A percentile compares a stretch with the other conserved stretches of the same genome.
Evolutionary conservation across 2,888 invertebrate species (phyloP).

Genomic region (Prosopocoilus inquinatus): DNA sequence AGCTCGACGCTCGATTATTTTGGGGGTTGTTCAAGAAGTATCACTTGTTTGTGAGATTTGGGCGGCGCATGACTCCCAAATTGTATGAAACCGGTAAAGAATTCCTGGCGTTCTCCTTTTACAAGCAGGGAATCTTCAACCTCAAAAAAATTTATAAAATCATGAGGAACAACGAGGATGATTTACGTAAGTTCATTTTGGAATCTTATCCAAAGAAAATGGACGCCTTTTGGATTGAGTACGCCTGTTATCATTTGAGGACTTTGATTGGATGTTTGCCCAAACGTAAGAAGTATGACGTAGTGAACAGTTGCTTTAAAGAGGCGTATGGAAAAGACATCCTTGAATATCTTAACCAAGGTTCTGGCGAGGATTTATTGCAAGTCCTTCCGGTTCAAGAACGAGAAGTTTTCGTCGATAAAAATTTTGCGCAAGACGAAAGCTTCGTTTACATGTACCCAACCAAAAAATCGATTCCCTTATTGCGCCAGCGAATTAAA

Average conservation of each 20-base stretch:
- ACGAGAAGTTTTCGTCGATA: neutral
- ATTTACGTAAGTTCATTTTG: constrained; percentile 10
- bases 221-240: constrained; percentile 1
- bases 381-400: constrained; percentile 1
- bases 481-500: constrained; percentile 9
- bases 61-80: constrained; percentile 17
- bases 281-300: neutral
- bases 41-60: constrained; percentile 5
- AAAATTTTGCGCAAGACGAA: neutral
- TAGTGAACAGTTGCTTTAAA: neutral
- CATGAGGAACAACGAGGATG: constrained; percentile 2
- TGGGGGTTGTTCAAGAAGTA: constrained; percentile 12
- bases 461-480: neutral
- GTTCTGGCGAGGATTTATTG: neutral
- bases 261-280: neutral
- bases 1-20: constrained; percentile 13
- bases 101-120: constrained; percentile 9
- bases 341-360: neutral
- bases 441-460: neutral
- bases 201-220: constrained; percentile 11
- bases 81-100: constrained; percentile 9
- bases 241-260: neutral
- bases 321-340: constrained; percentile 6
- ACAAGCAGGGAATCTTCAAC: constrained; percentile 5
- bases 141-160: constrained; percentile 8